Evolutionary conservation across 2,888 invertebrate species (phyloP), one percentile per base, ranked within the genome.

Genomic region (Hecatera dysodea): DNA sequence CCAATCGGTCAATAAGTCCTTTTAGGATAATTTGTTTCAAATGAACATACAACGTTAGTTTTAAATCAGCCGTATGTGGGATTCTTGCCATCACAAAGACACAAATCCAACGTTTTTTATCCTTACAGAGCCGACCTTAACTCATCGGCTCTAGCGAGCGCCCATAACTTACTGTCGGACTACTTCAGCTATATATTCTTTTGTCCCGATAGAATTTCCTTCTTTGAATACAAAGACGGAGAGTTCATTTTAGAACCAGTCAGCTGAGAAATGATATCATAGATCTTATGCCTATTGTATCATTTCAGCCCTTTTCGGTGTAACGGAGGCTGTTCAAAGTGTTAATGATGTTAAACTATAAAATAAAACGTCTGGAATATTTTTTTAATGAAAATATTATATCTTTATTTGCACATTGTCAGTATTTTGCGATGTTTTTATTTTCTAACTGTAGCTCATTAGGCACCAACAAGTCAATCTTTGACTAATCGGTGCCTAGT

Each of bases 201-300:
- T 84, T 82, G 76, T 82, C 81, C 81, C 71, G 65, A 84, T 82
- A 82, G 75, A 79, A 77, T 75, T 81, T 81, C 64, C 67, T 72
- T 27, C 70, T 72, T 63, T 72, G 76, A 82, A 81, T 72, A 84
- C 74, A 72, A 81, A 69, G 70, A 71, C 29, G 56, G 68, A 59
- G 75, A 73, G 74, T 84, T 79, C 79, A 84, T 79, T 82, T 71
- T 72, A 62, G 61, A 80, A 55, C 33, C 52, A 76, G 63, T 73
- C 66, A 36, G 56, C 56, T 74, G 67, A 72, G 67, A 82, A 82
- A 83, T 70, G 71, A 71, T 72, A 70, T 70, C 44, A 44, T 24
- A 44, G 44, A 68, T 53, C 48, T n/a, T 48, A 55, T 11, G 42
- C 50, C n/a, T n/a, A n/a, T 56, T 79, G 59, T 48, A 74, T 22